A percentile compares a stretch with the other conserved stretches of the same genome.
Evolutionary conservation across 2,888 invertebrate species (phyloP).

Genomic region (Steromphala cineraria): DNA sequence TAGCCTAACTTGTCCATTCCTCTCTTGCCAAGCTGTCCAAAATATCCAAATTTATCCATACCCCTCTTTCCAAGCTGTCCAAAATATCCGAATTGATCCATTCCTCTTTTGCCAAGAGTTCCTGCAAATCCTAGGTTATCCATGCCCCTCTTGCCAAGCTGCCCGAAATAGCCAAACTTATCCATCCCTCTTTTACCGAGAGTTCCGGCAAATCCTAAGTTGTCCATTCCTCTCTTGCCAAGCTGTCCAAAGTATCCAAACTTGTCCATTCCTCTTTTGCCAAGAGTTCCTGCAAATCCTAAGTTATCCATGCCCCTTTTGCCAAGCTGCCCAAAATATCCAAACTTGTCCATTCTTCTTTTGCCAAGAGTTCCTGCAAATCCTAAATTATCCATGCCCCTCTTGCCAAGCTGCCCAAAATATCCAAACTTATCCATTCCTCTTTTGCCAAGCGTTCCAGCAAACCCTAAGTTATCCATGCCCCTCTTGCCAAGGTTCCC

Average conservation of each 20-base stretch:
- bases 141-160: not conserved
- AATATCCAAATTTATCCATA: not conserved
- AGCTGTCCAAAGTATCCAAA: not conserved
- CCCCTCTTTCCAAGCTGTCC: not conserved
- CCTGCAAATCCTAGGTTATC: not conserved
- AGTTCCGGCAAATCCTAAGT: not conserved
- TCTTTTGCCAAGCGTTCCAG: not conserved
- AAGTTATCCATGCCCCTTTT: not conserved
- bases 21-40: not conserved
- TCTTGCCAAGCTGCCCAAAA: not conserved
- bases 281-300: not conserved
- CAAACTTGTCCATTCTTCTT: not conserved
- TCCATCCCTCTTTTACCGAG: not conserved
- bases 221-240: not conserved
- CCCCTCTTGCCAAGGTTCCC: not conserved
- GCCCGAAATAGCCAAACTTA: not conserved
- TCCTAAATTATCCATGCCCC: not conserved
- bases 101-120: not conserved
- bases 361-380: not conserved
- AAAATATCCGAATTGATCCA: not conserved
- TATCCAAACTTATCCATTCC: not conserved
- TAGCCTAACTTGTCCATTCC: not conserved
- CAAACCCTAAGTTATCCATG: not conserved
- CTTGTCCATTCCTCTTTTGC: not conserved
- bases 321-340: not conserved